Conservation (phyloP, 2,888 invertebrate genomes). For the Drosophila recens region DNA sequence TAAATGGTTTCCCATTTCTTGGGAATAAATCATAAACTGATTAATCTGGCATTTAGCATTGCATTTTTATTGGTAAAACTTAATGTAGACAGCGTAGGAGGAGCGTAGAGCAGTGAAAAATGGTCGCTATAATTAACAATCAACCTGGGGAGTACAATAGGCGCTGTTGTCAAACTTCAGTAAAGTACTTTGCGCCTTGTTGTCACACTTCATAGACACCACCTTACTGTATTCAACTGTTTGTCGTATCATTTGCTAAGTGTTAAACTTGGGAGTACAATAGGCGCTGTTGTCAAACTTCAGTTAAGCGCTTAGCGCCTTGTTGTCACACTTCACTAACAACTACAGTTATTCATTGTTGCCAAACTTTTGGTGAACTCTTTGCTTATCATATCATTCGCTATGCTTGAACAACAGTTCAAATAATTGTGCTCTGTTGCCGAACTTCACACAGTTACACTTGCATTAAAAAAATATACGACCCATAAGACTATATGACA, state of each 20-base stretch:
- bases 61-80: slow-evolving; percentile 13
- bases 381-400: neutral
- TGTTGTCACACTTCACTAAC: slow-evolving; percentile 22
- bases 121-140: slow-evolving; percentile 32
- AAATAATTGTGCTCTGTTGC: slow-evolving; percentile 28
- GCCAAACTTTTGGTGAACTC: neutral
- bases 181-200: neutral
- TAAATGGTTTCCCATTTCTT: slow-evolving; percentile 60
- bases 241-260: no score
- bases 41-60: slow-evolving; percentile 52
- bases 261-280: neutral
- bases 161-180: slow-evolving; percentile 24
- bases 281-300: slow-evolving; percentile 22
- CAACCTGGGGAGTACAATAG: neutral
- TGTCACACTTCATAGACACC: slow-evolving; percentile 9
- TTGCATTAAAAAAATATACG: slow-evolving; percentile 12
- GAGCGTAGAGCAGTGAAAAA: neutral
- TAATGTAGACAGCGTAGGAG: neutral
- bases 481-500: slow-evolving; percentile 38
- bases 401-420: neutral
- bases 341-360: neutral
- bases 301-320: neutral
- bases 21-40: slow-evolving; percentile 72
- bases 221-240: no score
- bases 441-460: slow-evolving; percentile 34